Base-by-base conservation (phyloP, 2,888 invertebrate species). In the Brenthis ino region DNA sequence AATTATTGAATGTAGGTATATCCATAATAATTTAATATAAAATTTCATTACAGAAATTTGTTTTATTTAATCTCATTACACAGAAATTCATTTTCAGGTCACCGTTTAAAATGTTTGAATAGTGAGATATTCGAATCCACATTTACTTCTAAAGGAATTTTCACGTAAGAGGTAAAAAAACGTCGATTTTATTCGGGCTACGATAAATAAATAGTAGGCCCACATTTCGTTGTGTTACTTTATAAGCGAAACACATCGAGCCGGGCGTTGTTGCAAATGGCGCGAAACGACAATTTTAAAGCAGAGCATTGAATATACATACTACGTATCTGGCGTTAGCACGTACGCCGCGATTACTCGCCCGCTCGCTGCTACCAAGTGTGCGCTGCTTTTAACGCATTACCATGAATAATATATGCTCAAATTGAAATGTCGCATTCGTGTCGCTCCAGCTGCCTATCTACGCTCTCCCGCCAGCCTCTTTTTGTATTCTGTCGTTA, bases 351-450 rank as follows among this genome's bases (percentile, higher is more conserved):
- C 88, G 88, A 91, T 89, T 90, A 87, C 88, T 85, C 86, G 89
- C 84, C 82, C 82, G 81, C 84, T 78, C 82, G 80, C 78, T 80
- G 82, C 77, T 81, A 86, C 85, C 85, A 83, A 86, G 85, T 86
- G 85, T 86, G 88, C 82, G 80, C 85, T 85, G 91, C 91, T 93
- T 91, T 91, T 91, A 93, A 91, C 91, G 91, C 88, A 91, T 91
- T 93, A 92, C 90, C 91, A 88, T 93, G 92, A 91, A 92, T 93
- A 92, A 92, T 90, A 93, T 91, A 93, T 89, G 82, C 87, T 85
- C 87, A 91, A 91, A 93, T 92, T 93, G 93, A 92, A 91, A 91
- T 89, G 91, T 91, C 92, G 92, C 87, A 89, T 90, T 90, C 89
- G 84, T 83, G 87, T 88, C 87, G 87, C 87, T 87, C 85, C 81